Base-by-base conservation (phyloP, 2,113 vertebrate genomes). In the Microtus montanus region DNA sequence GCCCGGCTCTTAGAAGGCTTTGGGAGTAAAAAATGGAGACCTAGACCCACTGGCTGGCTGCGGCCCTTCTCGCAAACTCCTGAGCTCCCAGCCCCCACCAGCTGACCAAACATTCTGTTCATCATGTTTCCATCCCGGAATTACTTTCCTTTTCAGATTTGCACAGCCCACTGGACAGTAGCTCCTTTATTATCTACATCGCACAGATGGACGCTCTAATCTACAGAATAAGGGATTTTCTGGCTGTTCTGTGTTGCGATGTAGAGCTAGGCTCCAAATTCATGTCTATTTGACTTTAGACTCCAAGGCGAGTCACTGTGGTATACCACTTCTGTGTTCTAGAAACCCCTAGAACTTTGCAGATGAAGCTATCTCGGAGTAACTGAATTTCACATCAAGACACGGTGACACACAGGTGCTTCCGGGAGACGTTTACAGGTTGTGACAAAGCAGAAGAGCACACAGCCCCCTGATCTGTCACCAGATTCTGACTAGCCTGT, bases 311-410 rank as follows among this genome's bases (percentile, higher is more conserved):
- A 24, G 20, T 41, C 71, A 7, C 24, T 19, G 54, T 4, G 74
- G 38, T 8, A 0, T 28, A 9, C 10, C 33, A 0, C 58, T 4
- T 70, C 47, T 33, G 38, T 26, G 38, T 44, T n/a, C 68, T 3
- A 35, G 82, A 64, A 63, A 33, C 28, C 66, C 58, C 73, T n/a
- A 38, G 61, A 38, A 41, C 87, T 19, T 52, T 54, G 28, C 28
- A 83, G 24, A 52, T 78, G 49, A 38, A 1, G 52, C 28, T 41
- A 20, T 44, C 70, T 74, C 11, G 33, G 64, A 66, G 79, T 33
- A 35, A 28, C 35, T 20, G 73, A 79, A 52, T 77, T 15, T 22
- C 58, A 66, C 19, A 9, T 30, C 12, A 20, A 68, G 79, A 74
- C n/a, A 3, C 35, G 20, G 47, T 28, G 26, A 35, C 58, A 73